These are phyloP conservation scores for Halichoerus grypus DNA, from an alignment of 2,113 vertebrate species.

Conservation along the genomic window DNA sequence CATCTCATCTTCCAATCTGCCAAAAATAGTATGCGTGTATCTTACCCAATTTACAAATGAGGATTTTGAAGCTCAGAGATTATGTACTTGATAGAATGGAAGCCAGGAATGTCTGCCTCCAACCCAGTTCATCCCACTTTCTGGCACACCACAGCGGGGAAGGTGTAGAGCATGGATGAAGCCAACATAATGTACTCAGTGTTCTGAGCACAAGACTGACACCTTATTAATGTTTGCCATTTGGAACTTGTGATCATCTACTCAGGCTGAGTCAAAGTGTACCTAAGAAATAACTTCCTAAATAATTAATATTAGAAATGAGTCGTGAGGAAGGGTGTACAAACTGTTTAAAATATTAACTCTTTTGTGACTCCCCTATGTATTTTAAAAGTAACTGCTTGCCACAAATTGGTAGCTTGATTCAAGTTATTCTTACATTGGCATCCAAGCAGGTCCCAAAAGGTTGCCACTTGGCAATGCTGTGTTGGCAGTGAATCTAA, in stretches of 20 bases:
- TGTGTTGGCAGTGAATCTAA: background rate
- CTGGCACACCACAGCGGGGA: fast-evolving
- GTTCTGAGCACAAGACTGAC: background rate
- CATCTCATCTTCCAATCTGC: background rate
- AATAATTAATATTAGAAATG: conserved; percentile 70
- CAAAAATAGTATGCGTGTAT: background rate
- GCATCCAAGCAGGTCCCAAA: conserved; percentile 34
- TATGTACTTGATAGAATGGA: background rate
- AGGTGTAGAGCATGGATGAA: background rate
- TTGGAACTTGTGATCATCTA: background rate
- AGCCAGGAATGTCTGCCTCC: background rate
- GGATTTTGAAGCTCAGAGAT: conserved; percentile 35
- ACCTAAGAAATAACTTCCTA: conserved; percentile 66
- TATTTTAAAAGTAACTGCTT: conserved; percentile 67
- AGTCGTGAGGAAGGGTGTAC: background rate
- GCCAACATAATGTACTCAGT: background rate
- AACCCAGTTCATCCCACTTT: background rate
- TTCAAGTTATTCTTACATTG: background rate
- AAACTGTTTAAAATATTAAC: conserved; percentile 73
- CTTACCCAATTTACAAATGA: background rate
- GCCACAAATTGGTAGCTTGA: conserved; percentile 22
- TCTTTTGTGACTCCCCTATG: background rate
- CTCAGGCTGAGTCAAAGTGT: background rate
- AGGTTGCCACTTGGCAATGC: background rate
- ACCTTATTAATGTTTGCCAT: background rate